A percentile compares a stretch with the other conserved stretches of the same genome.
Evolutionary conservation across 2,113 vertebrate genomes (phyloP).

Genomic region (Origma solitaria): DNA sequence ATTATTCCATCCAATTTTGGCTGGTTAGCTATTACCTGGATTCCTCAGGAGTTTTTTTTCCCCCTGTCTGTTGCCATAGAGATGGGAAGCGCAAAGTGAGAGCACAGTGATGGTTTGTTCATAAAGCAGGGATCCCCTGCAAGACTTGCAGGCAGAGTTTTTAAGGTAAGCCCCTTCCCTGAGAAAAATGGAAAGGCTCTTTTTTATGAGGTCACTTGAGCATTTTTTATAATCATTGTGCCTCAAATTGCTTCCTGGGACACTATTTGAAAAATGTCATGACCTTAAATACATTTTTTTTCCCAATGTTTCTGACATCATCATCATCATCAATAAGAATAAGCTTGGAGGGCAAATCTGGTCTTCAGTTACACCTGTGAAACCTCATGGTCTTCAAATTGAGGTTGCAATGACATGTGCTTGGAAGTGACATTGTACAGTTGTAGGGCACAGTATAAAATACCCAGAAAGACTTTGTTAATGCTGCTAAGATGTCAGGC

Average conservation of each 20-base stretch:
- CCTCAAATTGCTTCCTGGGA: not conserved
- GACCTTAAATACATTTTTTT: not conserved
- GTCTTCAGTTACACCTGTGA: not conserved
- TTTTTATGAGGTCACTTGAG: not conserved
- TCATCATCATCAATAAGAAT: not conserved
- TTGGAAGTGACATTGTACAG: not conserved
- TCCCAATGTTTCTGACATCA: not conserved
- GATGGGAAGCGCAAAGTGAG: not conserved
- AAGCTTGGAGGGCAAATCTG: not conserved
- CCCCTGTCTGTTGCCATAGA: not conserved
- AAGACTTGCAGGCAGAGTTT: not conserved
- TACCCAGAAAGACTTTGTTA: not conserved
- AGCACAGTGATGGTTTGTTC: not conserved
- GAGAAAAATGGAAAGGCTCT: not conserved
- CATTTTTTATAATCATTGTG: not conserved
- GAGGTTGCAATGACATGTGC: fast-evolving
- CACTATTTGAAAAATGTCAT: not conserved
- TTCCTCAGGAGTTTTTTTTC: not conserved
- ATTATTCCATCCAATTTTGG: not conserved
- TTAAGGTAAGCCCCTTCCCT: not conserved
- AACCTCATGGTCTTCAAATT: not conserved
- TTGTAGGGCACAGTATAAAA: not conserved
- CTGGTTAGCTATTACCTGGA: not conserved
- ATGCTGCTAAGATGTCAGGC: not conserved
- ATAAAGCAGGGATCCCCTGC: not conserved